Evolutionary conservation across 2,113 vertebrate genomes (phyloP).

Genomic region (Zosterops lateralis): DNA sequence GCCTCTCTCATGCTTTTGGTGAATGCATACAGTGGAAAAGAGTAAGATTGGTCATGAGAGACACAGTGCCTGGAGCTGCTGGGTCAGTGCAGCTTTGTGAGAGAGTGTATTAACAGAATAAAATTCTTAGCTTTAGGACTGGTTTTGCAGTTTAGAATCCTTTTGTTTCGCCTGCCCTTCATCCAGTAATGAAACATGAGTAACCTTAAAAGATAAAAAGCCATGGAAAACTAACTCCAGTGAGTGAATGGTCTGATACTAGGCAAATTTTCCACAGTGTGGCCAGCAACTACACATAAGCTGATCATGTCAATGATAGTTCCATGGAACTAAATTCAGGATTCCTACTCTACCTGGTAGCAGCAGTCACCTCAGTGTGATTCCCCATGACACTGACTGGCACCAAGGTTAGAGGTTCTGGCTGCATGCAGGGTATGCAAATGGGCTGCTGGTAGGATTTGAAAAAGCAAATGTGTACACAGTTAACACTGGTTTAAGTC

Average conservation of each 20-base stretch:
- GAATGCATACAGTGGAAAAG: not conserved
- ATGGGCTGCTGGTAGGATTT: not conserved
- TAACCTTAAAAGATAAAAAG: not conserved
- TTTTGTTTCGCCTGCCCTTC: not conserved
- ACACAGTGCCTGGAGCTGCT: not conserved
- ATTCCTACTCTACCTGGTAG: not conserved
- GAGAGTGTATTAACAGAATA: not conserved
- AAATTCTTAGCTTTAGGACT: not conserved
- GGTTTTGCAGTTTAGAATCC: not conserved
- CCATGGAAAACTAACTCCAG: not conserved
- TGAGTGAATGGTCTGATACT: not conserved
- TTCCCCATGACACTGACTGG: not conserved
- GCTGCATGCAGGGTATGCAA: not conserved
- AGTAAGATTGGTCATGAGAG: not conserved
- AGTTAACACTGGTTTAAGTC: not conserved
- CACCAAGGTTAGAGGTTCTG: not conserved
- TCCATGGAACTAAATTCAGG: not conserved
- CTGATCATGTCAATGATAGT: not conserved
- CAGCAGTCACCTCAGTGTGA: not conserved
- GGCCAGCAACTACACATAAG: accelerated
- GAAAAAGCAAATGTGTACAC: not conserved
- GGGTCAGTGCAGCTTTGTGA: not conserved
- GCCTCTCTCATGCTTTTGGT: not conserved
- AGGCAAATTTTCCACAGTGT: not conserved
- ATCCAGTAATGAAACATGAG: not conserved